Conservation (phyloP, 2,113 vertebrate genomes). For the Grammomys surdaster region DNA sequence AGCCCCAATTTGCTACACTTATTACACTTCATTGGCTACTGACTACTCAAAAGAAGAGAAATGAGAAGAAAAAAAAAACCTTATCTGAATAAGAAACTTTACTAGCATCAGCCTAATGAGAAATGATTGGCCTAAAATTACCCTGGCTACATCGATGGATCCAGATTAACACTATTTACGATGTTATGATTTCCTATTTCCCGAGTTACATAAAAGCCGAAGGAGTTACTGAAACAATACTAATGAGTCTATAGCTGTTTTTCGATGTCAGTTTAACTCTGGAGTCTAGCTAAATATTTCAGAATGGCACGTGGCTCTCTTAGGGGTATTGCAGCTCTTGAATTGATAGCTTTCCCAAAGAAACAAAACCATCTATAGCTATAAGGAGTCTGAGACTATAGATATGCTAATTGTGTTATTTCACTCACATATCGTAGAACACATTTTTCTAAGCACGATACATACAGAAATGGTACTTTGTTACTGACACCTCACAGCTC, state of each 20-base stretch:
- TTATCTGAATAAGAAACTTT: conserved; percentile 44
- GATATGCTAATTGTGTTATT: background rate
- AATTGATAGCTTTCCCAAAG: conserved; percentile 16
- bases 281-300: conserved; percentile 66
- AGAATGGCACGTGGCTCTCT: background rate
- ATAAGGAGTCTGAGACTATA: background rate
- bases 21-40: conserved; percentile 70
- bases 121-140: conserved; percentile 81
- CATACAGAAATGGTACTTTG: background rate
- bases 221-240: conserved; percentile 72
- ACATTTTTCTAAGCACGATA: background rate
- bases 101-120: conserved; percentile 70
- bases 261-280: conserved; percentile 67
- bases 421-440: background rate
- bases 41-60: conserved; percentile 70
- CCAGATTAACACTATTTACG: conserved; percentile 78
- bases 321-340: conserved; percentile 13
- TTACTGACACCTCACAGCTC: background rate
- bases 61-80: conserved; percentile 60
- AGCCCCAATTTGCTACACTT: conserved; percentile 68
- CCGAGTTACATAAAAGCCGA: conserved; percentile 73
- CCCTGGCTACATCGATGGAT: conserved; percentile 69
- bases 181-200: conserved; percentile 80
- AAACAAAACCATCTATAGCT: background rate
- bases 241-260: conserved; percentile 78